phyloP scores from a whole-genome alignment of 2,797 vertebrate genomes.

The Bufotes viridis region DNA sequence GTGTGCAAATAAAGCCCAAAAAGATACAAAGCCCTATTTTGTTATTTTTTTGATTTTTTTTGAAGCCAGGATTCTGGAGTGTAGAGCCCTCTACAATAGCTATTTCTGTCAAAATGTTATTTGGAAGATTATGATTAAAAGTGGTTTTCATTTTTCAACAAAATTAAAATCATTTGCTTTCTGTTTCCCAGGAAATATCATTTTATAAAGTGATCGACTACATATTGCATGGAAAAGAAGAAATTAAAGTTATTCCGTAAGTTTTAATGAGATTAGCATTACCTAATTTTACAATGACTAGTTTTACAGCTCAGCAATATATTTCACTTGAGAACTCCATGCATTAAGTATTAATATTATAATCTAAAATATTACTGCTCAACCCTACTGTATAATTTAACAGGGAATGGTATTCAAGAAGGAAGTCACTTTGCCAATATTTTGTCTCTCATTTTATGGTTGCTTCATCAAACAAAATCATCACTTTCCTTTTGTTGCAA shows the following conservation, averaged over 20 bases:
- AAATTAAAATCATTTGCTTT: slow-evolving; percentile 25
- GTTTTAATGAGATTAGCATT: slow-evolving; percentile 61
- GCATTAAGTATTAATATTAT: slow-evolving; percentile 6
- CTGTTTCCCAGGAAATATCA: slow-evolving; percentile 82
- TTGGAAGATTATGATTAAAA: not conserved
- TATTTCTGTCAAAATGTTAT: not conserved
- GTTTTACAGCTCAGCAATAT: not conserved
- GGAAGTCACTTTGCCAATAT: not conserved
- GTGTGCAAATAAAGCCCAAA: too few species aligned
- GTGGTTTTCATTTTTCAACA: not conserved
- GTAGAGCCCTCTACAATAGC: not conserved
- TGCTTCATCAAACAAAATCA: too few species aligned
- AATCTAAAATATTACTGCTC: not conserved
- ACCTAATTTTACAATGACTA: not conserved
- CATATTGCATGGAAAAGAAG: slow-evolving; percentile 95
- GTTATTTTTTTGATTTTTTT: too few species aligned
- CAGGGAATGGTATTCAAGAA: not conserved
- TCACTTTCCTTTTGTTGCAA: too few species aligned
- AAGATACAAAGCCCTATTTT: too few species aligned
- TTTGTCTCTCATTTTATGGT: not conserved
- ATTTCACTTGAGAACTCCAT: not conserved
- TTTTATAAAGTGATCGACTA: slow-evolving; percentile 99
- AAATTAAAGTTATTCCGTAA: slow-evolving; percentile 98
- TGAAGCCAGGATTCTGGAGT: not conserved
- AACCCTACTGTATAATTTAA: not conserved